These are phyloP conservation scores for Pan paniscus DNA, from an alignment of 2,113 vertebrate species.

Conservation along the genomic window DNA sequence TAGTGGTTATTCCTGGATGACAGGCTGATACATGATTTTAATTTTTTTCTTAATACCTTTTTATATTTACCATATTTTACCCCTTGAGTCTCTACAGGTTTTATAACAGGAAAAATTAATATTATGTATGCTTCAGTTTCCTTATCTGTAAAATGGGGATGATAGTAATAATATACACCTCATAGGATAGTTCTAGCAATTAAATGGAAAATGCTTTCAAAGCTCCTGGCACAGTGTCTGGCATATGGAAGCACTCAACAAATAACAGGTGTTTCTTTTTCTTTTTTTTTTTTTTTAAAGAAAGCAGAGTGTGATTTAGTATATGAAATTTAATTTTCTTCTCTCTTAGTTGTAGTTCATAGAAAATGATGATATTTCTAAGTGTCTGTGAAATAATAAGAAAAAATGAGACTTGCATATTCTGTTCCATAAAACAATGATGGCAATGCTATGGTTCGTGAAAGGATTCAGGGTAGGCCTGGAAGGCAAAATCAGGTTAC, in stretches of 20 bases:
- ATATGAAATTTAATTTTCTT: background rate
- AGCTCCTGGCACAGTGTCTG: background rate
- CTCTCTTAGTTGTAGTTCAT: background rate
- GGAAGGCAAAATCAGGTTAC: background rate
- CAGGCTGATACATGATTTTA: background rate
- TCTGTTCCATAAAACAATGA: background rate
- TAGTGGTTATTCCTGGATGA: background rate
- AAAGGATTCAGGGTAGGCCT: background rate
- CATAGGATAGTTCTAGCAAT: background rate
- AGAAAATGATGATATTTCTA: background rate
- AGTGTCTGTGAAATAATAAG: background rate
- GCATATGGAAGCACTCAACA: background rate
- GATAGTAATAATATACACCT: background rate
- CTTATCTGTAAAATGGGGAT: background rate
- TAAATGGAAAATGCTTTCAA: background rate
- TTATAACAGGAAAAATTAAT: background rate
- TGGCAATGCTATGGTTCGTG: background rate
- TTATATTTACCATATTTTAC: background rate
- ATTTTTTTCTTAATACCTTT: background rate
- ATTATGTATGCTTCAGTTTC: background rate
- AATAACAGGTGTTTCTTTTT: background rate
- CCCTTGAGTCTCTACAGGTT: background rate
- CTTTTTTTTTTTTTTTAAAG: constrained; percentile 21
- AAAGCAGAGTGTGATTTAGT: background rate
- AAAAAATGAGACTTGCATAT: background rate